Conservation (phyloP, 2,113 vertebrate species). For the Corydoras sp. region DNA sequence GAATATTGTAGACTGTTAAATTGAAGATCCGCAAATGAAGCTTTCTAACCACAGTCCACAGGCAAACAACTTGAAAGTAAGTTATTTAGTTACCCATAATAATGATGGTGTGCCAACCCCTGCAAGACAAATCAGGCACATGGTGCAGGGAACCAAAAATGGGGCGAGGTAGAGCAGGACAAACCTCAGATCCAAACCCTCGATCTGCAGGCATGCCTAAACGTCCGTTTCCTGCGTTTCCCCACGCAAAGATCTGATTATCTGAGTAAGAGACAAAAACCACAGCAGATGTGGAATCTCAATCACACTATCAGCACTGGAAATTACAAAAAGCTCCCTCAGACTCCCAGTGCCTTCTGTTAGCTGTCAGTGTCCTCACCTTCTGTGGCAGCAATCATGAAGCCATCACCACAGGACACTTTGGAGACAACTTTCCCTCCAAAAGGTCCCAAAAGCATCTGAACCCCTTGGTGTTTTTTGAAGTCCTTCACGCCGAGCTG, state of each 20-base stretch:
- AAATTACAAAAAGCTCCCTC: neutral
- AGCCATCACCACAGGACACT: constrained; percentile 95
- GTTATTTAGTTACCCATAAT: constrained; percentile 75
- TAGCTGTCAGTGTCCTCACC: constrained; percentile 61
- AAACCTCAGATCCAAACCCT: constrained; percentile 89
- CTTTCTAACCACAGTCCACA: neutral
- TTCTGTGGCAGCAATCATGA: constrained; percentile 91
- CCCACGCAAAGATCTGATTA: constrained; percentile 98
- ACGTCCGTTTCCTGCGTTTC: constrained; percentile 92
- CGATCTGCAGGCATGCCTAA: constrained; percentile 92
- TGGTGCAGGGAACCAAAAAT: constrained; percentile 97
- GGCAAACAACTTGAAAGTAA: neutral
- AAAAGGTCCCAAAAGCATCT: constrained; percentile 84
- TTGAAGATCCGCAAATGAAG: neutral
- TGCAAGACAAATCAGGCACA: constrained; percentile 89
- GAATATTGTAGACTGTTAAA: neutral
- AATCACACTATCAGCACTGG: neutral
- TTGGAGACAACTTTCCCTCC: constrained; percentile 89
- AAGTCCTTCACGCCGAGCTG: constrained; percentile 96
- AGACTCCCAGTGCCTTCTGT: neutral
- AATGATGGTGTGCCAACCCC: constrained; percentile 97
- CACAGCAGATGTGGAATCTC: neutral
- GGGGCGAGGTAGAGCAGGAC: constrained; percentile 90
- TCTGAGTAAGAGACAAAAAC: constrained; percentile 61
- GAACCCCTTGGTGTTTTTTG: constrained; percentile 87